Conservation (phyloP, 2,113 vertebrate species). For the Potamarius usumacintae region DNA sequence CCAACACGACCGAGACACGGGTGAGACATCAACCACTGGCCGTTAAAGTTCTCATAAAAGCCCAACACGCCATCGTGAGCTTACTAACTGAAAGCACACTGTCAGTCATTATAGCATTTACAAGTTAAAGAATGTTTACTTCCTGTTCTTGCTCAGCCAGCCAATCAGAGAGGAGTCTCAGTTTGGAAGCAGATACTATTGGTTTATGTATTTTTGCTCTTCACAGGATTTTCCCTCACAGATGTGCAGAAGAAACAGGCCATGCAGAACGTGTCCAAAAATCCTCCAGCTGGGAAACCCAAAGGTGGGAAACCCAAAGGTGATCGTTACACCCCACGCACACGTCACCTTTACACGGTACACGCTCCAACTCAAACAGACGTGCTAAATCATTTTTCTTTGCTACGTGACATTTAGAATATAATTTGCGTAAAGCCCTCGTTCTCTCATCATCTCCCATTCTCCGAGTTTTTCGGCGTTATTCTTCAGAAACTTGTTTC, state of each 20-base stretch:
- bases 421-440: background rate
- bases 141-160: background rate
- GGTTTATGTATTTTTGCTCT: background rate
- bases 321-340: slow-evolving; percentile 57
- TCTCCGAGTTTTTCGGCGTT: background rate
- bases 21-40: slow-evolving; percentile 59
- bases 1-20: slow-evolving; percentile 87
- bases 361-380: background rate
- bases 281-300: slow-evolving; percentile 83
- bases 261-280: slow-evolving; percentile 90
- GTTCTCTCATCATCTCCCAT: background rate
- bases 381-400: background rate
- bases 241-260: slow-evolving; percentile 94
- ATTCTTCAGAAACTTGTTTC: background rate
- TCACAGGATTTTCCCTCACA: slow-evolving; percentile 87
- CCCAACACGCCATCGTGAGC: no score
- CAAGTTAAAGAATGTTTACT: background rate
- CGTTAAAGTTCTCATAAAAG: background rate
- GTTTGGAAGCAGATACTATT: background rate
- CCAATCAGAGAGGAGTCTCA: background rate
- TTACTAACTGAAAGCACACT: background rate
- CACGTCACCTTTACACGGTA: background rate
- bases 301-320: slow-evolving; percentile 97
- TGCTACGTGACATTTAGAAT: background rate
- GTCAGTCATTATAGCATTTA: background rate